phyloP scores from a whole-genome alignment of 1,140 invertebrate genomes.

The Tetranychus urticae region DNA sequence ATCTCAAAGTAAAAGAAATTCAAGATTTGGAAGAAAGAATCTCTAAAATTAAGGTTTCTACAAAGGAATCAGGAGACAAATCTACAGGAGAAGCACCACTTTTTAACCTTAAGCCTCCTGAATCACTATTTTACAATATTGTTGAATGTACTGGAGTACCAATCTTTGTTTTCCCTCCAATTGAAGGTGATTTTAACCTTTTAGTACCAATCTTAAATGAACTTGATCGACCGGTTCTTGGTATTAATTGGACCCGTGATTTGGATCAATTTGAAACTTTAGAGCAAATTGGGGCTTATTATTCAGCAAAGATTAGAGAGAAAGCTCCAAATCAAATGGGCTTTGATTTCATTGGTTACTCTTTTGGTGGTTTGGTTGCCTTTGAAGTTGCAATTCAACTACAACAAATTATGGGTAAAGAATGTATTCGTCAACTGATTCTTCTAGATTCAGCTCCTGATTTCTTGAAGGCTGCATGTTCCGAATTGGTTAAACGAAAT shows the following conservation, averaged over 20 bases:
- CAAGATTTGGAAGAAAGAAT: constrained; percentile 4
- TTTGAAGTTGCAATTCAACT: constrained; percentile 74
- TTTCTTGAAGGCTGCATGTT: constrained; percentile 1
- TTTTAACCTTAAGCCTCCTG: constrained; percentile 18
- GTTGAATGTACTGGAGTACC: not conserved
- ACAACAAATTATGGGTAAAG: constrained; percentile 29
- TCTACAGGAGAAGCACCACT: constrained; percentile 14
- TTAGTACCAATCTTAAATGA: not conserved
- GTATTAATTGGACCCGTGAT: constrained; percentile 5
- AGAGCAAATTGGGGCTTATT: not conserved
- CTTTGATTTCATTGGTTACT: constrained; percentile 71
- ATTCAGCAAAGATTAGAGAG: not conserved
- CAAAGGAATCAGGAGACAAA: not conserved
- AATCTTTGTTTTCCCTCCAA: constrained; percentile 4
- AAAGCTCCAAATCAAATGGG: not conserved
- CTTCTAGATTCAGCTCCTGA: constrained; percentile 69
- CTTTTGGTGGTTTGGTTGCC: constrained; percentile 69
- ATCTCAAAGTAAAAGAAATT: constrained; percentile 6
- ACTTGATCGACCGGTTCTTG: constrained; percentile 2
- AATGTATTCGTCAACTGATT: constrained; percentile 25
- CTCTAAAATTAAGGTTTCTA: constrained; percentile 7
- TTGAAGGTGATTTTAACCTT: constrained; percentile 1
- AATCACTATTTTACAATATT: constrained; percentile 24
- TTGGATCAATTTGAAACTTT: not conserved
- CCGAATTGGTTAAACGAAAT: constrained; percentile 13